Percentiles rank a stretch among this genome's conserved stretches.
Conservation (phyloP, 1,140 invertebrate species). For the Liolophura sinensis region DNA sequence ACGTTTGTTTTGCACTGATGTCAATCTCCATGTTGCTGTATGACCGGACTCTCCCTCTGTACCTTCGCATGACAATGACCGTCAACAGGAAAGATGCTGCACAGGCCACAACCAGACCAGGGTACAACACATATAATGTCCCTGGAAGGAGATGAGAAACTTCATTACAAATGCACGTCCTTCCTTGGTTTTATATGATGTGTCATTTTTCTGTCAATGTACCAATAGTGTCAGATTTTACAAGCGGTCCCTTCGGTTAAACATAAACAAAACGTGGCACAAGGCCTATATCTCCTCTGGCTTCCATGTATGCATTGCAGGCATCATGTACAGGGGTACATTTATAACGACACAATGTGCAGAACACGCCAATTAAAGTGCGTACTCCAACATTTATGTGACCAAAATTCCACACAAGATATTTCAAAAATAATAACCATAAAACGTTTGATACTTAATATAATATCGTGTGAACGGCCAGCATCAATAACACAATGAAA, state of each 20-base stretch:
- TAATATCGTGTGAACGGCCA: no score
- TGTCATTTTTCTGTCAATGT: no score
- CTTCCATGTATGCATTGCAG: not conserved
- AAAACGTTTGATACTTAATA: no score
- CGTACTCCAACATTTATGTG: no score
- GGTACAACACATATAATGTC: constrained; percentile 56
- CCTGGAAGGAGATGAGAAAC: constrained; percentile 32
- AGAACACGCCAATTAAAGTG: no score
- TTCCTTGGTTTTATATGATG: no score
- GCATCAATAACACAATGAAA: no score
- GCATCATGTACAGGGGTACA: no score
- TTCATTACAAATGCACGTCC: not conserved
- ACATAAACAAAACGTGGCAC: not conserved
- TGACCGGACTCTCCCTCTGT: constrained; percentile 29
- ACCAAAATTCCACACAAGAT: no score
- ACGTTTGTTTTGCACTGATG: no score
- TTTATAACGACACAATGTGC: no score
- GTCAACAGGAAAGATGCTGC: constrained; percentile 54
- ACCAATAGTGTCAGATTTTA: not conserved
- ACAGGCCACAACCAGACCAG: constrained; percentile 54
- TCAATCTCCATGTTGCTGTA: constrained; percentile 10
- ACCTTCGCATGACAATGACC: constrained; percentile 49
- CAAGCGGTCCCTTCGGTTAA: not conserved
- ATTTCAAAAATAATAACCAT: no score
- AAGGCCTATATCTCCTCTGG: not conserved